Conservation (phyloP, 2,888 invertebrate species). For the Caenorhabditis sp. region DNA sequence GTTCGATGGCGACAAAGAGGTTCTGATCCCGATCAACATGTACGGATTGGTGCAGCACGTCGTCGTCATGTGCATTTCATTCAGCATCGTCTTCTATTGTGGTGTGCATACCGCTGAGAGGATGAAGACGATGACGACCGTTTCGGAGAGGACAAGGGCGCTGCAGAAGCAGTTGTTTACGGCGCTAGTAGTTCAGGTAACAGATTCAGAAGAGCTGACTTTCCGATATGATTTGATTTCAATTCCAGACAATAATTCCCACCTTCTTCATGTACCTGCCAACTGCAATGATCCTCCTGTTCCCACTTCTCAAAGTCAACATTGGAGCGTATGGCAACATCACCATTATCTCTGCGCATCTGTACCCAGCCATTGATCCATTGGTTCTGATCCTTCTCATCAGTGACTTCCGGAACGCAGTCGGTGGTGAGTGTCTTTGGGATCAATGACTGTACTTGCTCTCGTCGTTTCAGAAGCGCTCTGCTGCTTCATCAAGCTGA, state of each 20-base stretch:
- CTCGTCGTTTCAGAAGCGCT: no score
- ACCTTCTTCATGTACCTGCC: slow-evolving; percentile 65
- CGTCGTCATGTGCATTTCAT: slow-evolving; percentile 54
- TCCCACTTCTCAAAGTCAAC: slow-evolving; percentile 55
- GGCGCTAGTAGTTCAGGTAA: slow-evolving; percentile 51
- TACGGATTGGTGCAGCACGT: slow-evolving; percentile 53
- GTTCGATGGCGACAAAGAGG: no score
- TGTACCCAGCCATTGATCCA: slow-evolving; percentile 53
- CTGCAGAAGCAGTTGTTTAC: slow-evolving; percentile 55
- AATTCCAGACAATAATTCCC: slow-evolving; percentile 50
- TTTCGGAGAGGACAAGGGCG: slow-evolving; percentile 42
- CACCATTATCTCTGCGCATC: slow-evolving; percentile 50
- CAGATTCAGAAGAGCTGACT: background rate
- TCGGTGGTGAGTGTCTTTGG: no score
- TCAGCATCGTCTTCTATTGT: slow-evolving; percentile 43
- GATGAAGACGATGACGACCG: slow-evolving; percentile 34
- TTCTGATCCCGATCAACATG: no score
- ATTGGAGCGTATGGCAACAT: slow-evolving; percentile 56
- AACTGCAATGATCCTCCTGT: slow-evolving; percentile 59
- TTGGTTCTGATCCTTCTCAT: slow-evolving; percentile 50
- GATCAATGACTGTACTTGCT: no score
- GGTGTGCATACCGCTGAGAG: slow-evolving; percentile 46
- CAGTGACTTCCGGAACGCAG: slow-evolving; percentile 45
- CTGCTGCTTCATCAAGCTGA: no score
- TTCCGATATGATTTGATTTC: background rate